These are phyloP conservation scores for Mesorhabditis sp. DNA, from an alignment of 2,888 invertebrate genomes.

Conservation along the genomic window DNA sequence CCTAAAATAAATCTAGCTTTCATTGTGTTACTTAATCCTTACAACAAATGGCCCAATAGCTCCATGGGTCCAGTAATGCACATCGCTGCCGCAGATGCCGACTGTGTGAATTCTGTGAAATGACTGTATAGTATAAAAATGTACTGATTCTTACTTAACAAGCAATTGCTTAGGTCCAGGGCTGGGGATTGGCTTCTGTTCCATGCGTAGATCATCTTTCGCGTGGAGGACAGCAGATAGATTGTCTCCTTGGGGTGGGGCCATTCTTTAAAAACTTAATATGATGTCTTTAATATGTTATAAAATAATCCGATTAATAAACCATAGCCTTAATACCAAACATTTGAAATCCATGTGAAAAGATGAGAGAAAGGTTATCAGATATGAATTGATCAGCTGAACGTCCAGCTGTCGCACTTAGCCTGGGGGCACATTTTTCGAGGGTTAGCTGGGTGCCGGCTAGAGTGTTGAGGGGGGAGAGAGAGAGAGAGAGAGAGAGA, in stretches of 20 bases:
- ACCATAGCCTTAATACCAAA: too few species aligned
- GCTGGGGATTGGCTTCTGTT: constrained; percentile 30
- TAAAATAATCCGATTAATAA: too few species aligned
- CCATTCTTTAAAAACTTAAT: background rate
- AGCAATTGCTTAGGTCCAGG: constrained; percentile 25
- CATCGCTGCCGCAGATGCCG: constrained; percentile 92
- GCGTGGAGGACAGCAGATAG: constrained; percentile 39
- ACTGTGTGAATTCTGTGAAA: constrained; percentile 74
- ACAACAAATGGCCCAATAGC: constrained; percentile 82
- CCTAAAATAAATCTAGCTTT: background rate
- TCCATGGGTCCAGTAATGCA: constrained; percentile 83
- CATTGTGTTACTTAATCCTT: constrained; percentile 32
- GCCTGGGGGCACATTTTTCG: too few species aligned
- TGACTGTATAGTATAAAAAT: background rate
- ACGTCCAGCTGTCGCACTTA: too few species aligned
- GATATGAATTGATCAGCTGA: too few species aligned
- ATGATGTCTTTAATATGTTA: too few species aligned
- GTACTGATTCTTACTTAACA: constrained; percentile 14
- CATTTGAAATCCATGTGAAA: too few species aligned
- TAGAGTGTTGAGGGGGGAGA: too few species aligned
- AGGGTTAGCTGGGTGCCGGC: too few species aligned
- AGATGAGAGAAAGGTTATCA: too few species aligned
- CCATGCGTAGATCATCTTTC: constrained; percentile 32
- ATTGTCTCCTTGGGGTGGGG: constrained; percentile 22
- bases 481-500: too few species aligned